Conservation (phyloP, 2,888 invertebrate genomes). For the Poecilus cupreus region DNA sequence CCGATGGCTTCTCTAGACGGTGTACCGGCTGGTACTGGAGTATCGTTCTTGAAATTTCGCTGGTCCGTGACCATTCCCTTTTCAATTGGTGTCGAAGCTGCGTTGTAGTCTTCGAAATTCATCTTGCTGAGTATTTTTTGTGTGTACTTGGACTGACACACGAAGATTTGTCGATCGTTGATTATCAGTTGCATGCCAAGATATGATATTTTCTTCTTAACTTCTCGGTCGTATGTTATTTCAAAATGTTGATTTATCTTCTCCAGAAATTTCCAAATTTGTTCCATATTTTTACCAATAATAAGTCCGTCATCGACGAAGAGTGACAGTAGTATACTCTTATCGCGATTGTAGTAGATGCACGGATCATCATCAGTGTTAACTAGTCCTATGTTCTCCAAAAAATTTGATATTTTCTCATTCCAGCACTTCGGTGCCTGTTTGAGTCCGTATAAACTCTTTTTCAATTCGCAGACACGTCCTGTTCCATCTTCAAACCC, state of each 20-base stretch:
- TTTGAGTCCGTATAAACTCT: slow-evolving; percentile 47
- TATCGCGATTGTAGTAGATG: slow-evolving; percentile 12
- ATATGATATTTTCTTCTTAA: slow-evolving; percentile 38
- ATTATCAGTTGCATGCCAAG: slow-evolving; percentile 41
- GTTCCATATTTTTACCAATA: slow-evolving; percentile 21
- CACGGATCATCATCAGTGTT: slow-evolving; percentile 40
- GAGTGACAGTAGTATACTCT: slow-evolving; percentile 31
- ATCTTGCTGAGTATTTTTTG: slow-evolving; percentile 37
- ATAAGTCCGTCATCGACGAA: slow-evolving; percentile 36
- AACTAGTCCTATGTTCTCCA: slow-evolving; percentile 39
- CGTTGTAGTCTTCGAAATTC: slow-evolving; percentile 17
- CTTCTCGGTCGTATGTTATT: slow-evolving; percentile 34
- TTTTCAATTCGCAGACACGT: slow-evolving; percentile 42
- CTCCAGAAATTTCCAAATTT: slow-evolving; percentile 38
- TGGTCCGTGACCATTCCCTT: slow-evolving; percentile 35
- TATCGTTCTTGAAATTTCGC: slow-evolving; percentile 27
- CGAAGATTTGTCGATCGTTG: slow-evolving; percentile 33
- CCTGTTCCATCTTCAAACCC: slow-evolving; percentile 46
- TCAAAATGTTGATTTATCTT: slow-evolving; percentile 18
- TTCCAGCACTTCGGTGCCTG: no score
- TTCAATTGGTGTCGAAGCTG: slow-evolving; percentile 36
- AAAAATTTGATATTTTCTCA: background rate
- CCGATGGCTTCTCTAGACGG: slow-evolving; percentile 63
- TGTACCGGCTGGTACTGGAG: slow-evolving; percentile 19
- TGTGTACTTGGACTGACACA: slow-evolving; percentile 27